A percentile compares a stretch with the other conserved stretches of the same genome.
These are phyloP conservation scores for Megatriorchis doriae DNA, from an alignment of 2,113 vertebrate species.

Conservation along the genomic window DNA sequence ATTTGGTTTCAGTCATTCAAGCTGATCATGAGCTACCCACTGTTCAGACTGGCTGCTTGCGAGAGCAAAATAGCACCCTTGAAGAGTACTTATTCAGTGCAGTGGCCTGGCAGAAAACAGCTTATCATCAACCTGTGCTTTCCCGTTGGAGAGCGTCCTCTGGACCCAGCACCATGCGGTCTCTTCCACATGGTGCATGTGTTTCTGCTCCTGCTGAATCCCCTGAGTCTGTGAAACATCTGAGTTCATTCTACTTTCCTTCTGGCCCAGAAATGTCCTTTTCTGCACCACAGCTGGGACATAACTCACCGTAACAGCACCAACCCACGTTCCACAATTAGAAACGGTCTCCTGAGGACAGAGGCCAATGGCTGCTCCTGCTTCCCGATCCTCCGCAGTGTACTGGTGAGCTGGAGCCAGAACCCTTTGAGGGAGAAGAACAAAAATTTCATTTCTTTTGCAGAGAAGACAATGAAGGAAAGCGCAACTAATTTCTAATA, in stretches of 20 bases:
- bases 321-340: background rate
- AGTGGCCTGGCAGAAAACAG: background rate
- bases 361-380: background rate
- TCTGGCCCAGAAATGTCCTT: background rate
- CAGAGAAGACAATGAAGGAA: background rate
- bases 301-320: background rate
- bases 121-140: background rate
- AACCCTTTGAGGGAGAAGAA: background rate
- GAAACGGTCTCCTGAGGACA: background rate
- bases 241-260: background rate
- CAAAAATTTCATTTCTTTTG: background rate
- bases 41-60: background rate
- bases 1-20: conserved; percentile 1
- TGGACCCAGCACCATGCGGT: background rate
- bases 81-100: background rate
- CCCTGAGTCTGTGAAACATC: background rate
- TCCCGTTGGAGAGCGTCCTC: background rate
- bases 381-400: background rate
- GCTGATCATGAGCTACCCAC: background rate
- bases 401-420: background rate
- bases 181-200: fast-evolving
- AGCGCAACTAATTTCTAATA: background rate
- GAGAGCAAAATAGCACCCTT: background rate
- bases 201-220: background rate
- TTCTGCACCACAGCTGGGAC: background rate